phyloP scores from a whole-genome alignment of 1,140 invertebrate genomes.

The Apis florea region DNA sequence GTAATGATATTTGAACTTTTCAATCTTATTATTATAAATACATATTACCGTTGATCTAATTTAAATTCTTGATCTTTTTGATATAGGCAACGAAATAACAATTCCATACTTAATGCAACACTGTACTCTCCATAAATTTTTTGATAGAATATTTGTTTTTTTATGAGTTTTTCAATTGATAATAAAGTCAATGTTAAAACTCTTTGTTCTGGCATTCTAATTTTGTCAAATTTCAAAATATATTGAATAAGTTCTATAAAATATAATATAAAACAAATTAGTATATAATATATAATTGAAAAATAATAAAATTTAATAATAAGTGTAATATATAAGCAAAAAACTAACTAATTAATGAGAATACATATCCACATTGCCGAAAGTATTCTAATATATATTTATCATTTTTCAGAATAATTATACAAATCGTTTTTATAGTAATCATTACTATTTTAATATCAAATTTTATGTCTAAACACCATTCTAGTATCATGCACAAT shows the following conservation, averaged over 20 bases:
- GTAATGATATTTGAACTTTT: neutral
- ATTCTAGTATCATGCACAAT: conserved; percentile 62
- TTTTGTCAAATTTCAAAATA: conserved; percentile 48
- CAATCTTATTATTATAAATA: neutral
- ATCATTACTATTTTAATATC: conserved; percentile 43
- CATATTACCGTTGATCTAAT: conserved; percentile 68
- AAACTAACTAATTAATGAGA: conserved; percentile 58
- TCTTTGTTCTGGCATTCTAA: conserved; percentile 61
- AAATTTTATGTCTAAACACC: conserved; percentile 45
- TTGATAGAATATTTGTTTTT: conserved; percentile 34
- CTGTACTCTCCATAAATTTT: conserved; percentile 49
- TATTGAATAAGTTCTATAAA: conserved; percentile 59
- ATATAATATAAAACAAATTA: neutral
- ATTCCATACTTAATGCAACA: conserved; percentile 45
- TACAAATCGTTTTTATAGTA: conserved; percentile 61
- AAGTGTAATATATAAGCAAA: neutral
- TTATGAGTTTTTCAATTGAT: conserved; percentile 55
- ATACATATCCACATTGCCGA: conserved; percentile 38
- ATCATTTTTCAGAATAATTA: conserved; percentile 47
- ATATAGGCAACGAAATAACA: conserved; percentile 58
- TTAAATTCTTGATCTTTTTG: conserved; percentile 62
- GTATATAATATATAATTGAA: neutral
- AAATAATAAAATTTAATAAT: neutral
- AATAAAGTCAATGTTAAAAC: conserved; percentile 63
- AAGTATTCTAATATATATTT: conserved; percentile 59